phyloP scores from a whole-genome alignment of 2,797 vertebrate genomes.

The Hippocampus kuda region DNA sequence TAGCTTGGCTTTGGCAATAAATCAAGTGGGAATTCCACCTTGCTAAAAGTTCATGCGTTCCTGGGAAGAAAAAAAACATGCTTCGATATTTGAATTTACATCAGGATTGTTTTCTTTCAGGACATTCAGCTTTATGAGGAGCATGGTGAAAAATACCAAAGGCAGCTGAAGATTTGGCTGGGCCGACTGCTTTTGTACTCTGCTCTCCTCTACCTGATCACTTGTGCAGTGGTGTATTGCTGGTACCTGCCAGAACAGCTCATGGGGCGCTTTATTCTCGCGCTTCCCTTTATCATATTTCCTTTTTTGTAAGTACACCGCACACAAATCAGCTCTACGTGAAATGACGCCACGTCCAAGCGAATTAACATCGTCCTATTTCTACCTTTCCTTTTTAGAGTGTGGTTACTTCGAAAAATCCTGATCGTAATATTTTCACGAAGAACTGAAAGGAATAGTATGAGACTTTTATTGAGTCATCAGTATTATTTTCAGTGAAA shows the following conservation, averaged over 20 bases:
- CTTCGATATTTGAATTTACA: not conserved
- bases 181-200: constrained; percentile 88
- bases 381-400: constrained; percentile 57
- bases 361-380: not conserved
- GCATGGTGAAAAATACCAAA: constrained; percentile 88
- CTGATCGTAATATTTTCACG: constrained; percentile 84
- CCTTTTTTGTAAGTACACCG: constrained; percentile 84
- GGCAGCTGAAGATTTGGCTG: constrained; percentile 85
- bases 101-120: constrained; percentile 52
- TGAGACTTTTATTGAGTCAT: constrained; percentile 36
- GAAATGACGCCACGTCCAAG: constrained; percentile 10
- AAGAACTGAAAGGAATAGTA: constrained; percentile 91
- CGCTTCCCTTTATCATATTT: constrained; percentile 84
- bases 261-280: constrained; percentile 77
- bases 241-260: constrained; percentile 91
- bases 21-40: not conserved
- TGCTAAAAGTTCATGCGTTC: not conserved
- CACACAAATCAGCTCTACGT: constrained; percentile 7
- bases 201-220: constrained; percentile 76
- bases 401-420: constrained; percentile 84
- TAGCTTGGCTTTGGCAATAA: not conserved
- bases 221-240: constrained; percentile 79
- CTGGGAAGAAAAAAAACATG: not conserved
- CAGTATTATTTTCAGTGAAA: not conserved
- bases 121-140: constrained; percentile 86